A percentile compares a stretch with the other conserved stretches of the same genome.
Evolutionary conservation across 2,888 invertebrate genomes (phyloP).

Genomic region (Hartigia nigra): DNA sequence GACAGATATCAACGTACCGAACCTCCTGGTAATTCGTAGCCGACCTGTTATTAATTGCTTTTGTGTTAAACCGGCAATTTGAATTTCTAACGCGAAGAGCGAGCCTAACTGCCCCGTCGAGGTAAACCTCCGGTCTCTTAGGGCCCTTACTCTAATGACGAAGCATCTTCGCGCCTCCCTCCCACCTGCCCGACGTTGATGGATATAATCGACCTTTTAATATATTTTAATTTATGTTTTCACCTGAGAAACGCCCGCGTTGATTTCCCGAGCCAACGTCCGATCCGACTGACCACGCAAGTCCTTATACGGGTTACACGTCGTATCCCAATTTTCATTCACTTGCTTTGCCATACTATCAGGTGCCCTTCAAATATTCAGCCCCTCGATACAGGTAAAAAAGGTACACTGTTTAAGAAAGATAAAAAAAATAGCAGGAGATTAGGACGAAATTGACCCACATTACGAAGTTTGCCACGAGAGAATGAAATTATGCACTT

Average conservation of each 20-base stretch:
- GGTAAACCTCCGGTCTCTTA: not conserved
- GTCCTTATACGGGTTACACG: too few relatives aligned
- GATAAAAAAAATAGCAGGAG: too few relatives aligned
- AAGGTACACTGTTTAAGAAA: too few relatives aligned
- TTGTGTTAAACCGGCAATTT: slow-evolving; percentile 17
- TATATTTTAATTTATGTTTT: slow-evolving; percentile 54
- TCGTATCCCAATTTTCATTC: too few relatives aligned
- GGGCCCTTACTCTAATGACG: slow-evolving; percentile 39
- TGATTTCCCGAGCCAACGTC: slow-evolving; percentile 32
- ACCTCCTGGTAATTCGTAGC: not conserved
- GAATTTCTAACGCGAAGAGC: slow-evolving; percentile 18
- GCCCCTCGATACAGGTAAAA: not conserved
- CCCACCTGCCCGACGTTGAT: slow-evolving; percentile 43
- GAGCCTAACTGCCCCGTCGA: slow-evolving; percentile 7
- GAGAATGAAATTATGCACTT: too few relatives aligned
- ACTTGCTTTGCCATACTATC: not conserved
- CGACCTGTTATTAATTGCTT: slow-evolving; percentile 19
- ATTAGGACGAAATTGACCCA: too few relatives aligned
- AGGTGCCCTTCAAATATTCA: not conserved
- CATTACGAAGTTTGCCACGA: too few relatives aligned
- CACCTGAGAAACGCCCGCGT: slow-evolving; percentile 36
- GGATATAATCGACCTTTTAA: slow-evolving; percentile 37
- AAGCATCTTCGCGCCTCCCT: slow-evolving; percentile 43
- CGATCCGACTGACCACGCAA: slow-evolving; percentile 26
- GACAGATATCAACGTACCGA: not conserved